Percentiles rank a stretch among this genome's conserved stretches.
Evolutionary conservation across 2,113 vertebrate species (phyloP).

Genomic region (Galeopterus variegatus): DNA sequence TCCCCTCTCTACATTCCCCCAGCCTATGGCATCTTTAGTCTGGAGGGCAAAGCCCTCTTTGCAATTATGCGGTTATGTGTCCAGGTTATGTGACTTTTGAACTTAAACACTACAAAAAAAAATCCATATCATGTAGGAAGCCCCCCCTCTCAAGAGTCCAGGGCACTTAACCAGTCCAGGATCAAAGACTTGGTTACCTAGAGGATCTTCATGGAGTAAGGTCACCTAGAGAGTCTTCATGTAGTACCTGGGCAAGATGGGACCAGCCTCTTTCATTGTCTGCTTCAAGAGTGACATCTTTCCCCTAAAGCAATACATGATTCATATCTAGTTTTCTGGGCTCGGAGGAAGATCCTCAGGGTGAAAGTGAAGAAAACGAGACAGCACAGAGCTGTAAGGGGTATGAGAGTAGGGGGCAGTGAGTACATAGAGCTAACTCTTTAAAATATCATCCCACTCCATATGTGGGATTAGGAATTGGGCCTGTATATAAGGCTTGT

Average conservation of each 20-base stretch:
- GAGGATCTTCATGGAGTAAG: too few relatives aligned
- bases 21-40: background rate
- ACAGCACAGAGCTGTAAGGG: background rate
- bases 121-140: too few relatives aligned
- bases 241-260: too few relatives aligned
- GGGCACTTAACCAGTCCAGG: too few relatives aligned
- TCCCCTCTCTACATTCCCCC: background rate
- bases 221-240: too few relatives aligned
- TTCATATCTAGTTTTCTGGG: conserved; percentile 17
- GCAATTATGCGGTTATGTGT: background rate
- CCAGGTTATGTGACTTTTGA: conserved; percentile 30
- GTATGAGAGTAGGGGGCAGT: background rate
- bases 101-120: background rate
- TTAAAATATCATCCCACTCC: background rate
- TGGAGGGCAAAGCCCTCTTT: background rate
- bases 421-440: background rate
- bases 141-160: too few relatives aligned
- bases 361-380: background rate
- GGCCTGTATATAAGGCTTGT: background rate
- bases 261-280: conserved; percentile 21
- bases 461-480: background rate
- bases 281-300: background rate
- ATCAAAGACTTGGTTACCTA: too few relatives aligned
- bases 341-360: background rate
- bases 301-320: background rate